Conservation (phyloP, 2,888 invertebrate species). For the Abrostola tripartita region DNA sequence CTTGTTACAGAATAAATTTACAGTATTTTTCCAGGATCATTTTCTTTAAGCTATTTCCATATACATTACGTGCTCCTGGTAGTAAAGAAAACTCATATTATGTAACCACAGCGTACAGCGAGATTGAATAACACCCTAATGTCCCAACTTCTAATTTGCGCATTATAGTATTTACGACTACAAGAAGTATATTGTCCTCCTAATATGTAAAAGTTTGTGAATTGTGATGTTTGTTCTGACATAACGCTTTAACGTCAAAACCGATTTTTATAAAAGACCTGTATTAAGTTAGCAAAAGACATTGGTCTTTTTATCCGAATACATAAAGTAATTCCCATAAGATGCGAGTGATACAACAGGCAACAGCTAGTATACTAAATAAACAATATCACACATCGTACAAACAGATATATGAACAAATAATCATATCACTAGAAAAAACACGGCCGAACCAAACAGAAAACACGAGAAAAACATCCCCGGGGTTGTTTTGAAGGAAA, state of each 20-base stretch:
- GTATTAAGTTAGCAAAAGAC: too few species aligned
- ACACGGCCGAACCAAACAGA: constrained; percentile 16
- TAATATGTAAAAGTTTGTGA: too few species aligned
- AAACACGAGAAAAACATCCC: constrained; percentile 60
- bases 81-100: not conserved
- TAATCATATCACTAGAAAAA: constrained; percentile 7
- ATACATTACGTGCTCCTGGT: constrained; percentile 16
- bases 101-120: not conserved
- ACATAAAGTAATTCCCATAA: too few species aligned
- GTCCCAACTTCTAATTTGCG: not conserved
- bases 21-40: constrained; percentile 27
- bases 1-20: constrained; percentile 31
- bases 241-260: too few species aligned
- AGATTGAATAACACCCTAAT: not conserved
- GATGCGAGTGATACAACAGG: too few species aligned
- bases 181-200: too few species aligned
- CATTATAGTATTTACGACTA: too few species aligned
- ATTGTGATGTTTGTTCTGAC: too few species aligned
- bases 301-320: too few species aligned
- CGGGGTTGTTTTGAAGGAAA: constrained; percentile 64
- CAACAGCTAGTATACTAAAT: not conserved
- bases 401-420: not conserved
- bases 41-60: constrained; percentile 29
- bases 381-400: not conserved
- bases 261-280: too few species aligned